Evolutionary conservation across 2,797 vertebrate genomes (phyloP).

Genomic region (Fratercula arctica): DNA sequence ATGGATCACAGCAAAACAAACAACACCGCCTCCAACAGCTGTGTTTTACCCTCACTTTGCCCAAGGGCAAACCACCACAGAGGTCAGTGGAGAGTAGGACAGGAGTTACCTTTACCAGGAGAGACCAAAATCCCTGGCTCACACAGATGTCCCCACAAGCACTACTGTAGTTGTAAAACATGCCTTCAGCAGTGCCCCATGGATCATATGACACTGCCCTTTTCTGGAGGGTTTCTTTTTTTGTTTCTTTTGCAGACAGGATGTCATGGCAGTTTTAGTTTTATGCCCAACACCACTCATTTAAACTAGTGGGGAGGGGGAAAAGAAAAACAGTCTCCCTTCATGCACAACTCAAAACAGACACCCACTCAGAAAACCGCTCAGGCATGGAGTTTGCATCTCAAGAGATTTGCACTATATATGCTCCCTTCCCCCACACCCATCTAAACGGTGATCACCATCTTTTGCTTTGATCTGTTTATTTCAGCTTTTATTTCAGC

Average conservation of each 20-base stretch:
- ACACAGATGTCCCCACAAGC: background rate
- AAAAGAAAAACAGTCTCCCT: background rate
- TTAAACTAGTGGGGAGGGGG: background rate
- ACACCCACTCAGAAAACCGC: slow-evolving; percentile 18
- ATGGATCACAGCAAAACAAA: background rate
- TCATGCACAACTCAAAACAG: background rate
- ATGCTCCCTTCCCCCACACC: background rate
- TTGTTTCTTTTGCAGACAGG: background rate
- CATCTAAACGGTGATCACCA: background rate
- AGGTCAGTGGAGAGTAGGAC: background rate
- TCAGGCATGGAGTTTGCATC: background rate
- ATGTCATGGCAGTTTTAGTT: background rate
- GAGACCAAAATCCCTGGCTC: background rate
- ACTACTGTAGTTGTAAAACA: background rate
- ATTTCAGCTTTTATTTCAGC: background rate
- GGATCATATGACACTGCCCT: fast-evolving
- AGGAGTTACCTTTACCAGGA: background rate
- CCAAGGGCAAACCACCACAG: background rate
- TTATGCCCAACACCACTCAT: background rate
- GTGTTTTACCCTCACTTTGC: background rate
- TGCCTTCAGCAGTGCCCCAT: background rate
- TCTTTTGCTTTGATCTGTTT: background rate
- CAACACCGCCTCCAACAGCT: background rate
- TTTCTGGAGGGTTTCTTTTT: background rate
- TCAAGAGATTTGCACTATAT: background rate